Evolutionary conservation across 2,113 vertebrate species (phyloP), one percentile per base, ranked within the genome.

Genomic region (Atherinomorus stipes): DNA sequence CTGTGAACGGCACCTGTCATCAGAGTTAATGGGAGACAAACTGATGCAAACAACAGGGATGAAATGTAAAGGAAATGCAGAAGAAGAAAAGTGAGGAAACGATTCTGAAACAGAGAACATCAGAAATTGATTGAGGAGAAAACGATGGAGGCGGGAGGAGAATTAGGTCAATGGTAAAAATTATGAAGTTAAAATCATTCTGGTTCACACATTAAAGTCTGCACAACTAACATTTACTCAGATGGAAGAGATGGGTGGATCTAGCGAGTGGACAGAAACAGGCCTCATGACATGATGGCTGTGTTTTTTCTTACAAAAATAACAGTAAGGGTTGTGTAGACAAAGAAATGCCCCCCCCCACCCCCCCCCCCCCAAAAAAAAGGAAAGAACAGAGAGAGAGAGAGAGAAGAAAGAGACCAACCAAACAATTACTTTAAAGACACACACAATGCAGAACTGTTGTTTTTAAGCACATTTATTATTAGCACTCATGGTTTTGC

Each of bases 1-100:
- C 19, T 25, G 0, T 77, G 81, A 85, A 44, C 60, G 3, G 73
- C 84, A 84, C 23, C 66, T 76, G 38, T 75, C 74, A 63, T 13
- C 5, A 42, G 18, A 53, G 4, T n/a, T 11, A 2, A 52, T 4
- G 40, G 21, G 13, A 7, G 51, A 50, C 45, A 7, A 58, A 40
- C 19, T 28, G 44, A 70, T 42, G 31, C 31, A 53, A 23, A 68
- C 7, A 67, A 71, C 70, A 18, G 21, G 4, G 25, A 40, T 26
- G 0, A 11, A 57, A 19, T 25, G 12, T 1, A 28, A 23, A 62
- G 15, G 0, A 60, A 57, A 49, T 3, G 23, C 4, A 15, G 25
- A 44, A 15, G 37, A 51, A 25, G 16, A 8, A 16, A 45, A 5
- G 31, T 11, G 16, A 12, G 31, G 13, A 13, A 21, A 19, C 23